Evolutionary conservation across 2,888 invertebrate genomes (phyloP).

Genomic region (Hymenopus coronatus): DNA sequence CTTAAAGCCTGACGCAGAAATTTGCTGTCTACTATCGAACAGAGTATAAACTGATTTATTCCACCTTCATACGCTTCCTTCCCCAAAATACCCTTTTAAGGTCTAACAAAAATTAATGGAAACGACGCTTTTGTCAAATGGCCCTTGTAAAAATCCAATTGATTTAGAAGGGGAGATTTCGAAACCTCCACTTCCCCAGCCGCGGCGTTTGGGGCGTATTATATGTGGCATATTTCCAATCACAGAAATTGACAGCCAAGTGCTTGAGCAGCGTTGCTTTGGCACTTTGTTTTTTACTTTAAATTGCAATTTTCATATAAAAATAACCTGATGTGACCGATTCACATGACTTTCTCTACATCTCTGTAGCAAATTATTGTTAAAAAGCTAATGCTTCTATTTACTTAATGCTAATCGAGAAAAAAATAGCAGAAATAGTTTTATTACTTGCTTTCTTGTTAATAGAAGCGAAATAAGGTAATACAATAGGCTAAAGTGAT

Average conservation of each 20-base stretch:
- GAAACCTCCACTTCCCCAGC: neutral
- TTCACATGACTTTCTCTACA: no score
- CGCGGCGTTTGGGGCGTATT: neutral
- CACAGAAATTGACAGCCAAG: neutral
- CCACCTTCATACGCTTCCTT: neutral
- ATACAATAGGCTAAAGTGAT: no score
- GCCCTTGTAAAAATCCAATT: neutral
- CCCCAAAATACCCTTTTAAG: neutral
- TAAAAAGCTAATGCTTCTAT: no score
- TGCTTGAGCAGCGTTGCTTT: neutral
- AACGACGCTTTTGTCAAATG: conserved; percentile 5
- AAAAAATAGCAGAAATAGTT: no score
- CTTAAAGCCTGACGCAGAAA: neutral
- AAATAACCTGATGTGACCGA: no score
- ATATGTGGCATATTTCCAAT: neutral
- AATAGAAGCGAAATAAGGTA: no score
- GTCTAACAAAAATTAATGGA: neutral
- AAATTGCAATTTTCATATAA: neutral
- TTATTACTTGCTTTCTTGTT: no score
- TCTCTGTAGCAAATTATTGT: no score
- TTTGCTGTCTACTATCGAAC: neutral
- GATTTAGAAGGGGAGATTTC: neutral
- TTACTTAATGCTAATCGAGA: no score
- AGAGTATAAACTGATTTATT: neutral
- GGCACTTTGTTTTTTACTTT: neutral